Base-by-base conservation (phyloP, 2,888 invertebrate species). In the Ommatoiulus sabulosus region DNA sequence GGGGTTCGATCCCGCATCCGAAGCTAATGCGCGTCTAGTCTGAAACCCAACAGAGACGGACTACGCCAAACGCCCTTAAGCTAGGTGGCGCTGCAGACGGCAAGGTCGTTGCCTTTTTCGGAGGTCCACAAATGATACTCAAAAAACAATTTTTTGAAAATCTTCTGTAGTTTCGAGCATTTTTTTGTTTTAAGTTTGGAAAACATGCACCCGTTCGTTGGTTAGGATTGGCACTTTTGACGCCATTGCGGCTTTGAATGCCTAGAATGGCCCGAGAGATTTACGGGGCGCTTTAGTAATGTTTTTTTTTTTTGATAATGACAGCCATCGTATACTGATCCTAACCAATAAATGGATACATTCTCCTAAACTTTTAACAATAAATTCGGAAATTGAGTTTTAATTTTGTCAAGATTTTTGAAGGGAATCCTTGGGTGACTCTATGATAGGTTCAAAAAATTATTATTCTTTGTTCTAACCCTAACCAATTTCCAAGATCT, bases 51-150 rank as follows among this genome's bases (percentile, higher is more conserved):
- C 8, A 48, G 48, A 57, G n/a, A 63, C 20, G 20, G 48, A 48
- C n/a, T 6, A 20, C 57, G 63, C 63, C n/a, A 63, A 63, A 63
- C 63, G 63, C 63, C 63, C 63, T 63, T 63, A 63, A 20, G 63
- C 63, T 63, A 63, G 63, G 63, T n/a, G 63, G 63, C 63, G 63
- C 63, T 63, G 20, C 63, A 63, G 20, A 15, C 63, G 63, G 20
- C 63, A 63, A 63, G 63, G 63, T 63, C 20, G 63, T 63, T 63
- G 63, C 63, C 63, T 63, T 63, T 63, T 20, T 20, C 5, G 20
- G 20, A 63, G 35, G 35, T 35, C 35, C 35, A 35, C 35, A 35
- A 35, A 35, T 35, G 35, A 35, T 35, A 35, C 35, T 35, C 35
- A 35, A 35, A 35, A 35, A 35, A 63, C 48, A 20, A 20, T 63